These are phyloP conservation scores for Aleiodes testaceus DNA, from an alignment of 2,888 invertebrate genomes.

Conservation along the genomic window DNA sequence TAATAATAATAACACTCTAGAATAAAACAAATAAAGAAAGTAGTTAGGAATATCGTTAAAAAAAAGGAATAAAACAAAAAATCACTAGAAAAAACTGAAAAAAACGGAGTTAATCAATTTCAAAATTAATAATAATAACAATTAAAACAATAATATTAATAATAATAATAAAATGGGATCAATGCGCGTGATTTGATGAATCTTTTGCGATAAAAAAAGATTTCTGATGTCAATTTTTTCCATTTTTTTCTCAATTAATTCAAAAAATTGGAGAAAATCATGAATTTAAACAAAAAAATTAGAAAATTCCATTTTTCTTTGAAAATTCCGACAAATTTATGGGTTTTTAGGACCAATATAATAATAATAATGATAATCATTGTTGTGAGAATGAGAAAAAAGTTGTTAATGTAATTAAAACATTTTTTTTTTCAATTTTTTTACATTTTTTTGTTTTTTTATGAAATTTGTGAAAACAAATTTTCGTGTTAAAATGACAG, in stretches of 20 bases:
- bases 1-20: not conserved
- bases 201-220: not conserved
- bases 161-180: slow-evolving; percentile 17
- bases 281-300: too few species aligned
- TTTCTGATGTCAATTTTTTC: not conserved
- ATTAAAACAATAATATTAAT: slow-evolving; percentile 6
- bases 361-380: too few species aligned
- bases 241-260: not conserved
- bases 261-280: too few species aligned
- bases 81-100: not conserved
- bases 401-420: not conserved
- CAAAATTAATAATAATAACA: not conserved
- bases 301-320: too few species aligned
- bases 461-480: slow-evolving; percentile 16
- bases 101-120: not conserved
- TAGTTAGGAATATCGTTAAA: slow-evolving; percentile 5
- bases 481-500: slow-evolving; percentile 28
- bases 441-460: slow-evolving; percentile 5
- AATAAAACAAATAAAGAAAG: slow-evolving; percentile 17
- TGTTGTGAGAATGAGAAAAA: too few species aligned
- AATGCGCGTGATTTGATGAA: slow-evolving; percentile 9
- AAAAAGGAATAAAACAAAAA: too few species aligned
- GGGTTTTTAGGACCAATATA: too few species aligned
- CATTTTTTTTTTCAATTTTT: not conserved
- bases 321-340: too few species aligned